Base-by-base conservation (phyloP, 2,113 vertebrate genomes). In the Calonectris borealis region DNA sequence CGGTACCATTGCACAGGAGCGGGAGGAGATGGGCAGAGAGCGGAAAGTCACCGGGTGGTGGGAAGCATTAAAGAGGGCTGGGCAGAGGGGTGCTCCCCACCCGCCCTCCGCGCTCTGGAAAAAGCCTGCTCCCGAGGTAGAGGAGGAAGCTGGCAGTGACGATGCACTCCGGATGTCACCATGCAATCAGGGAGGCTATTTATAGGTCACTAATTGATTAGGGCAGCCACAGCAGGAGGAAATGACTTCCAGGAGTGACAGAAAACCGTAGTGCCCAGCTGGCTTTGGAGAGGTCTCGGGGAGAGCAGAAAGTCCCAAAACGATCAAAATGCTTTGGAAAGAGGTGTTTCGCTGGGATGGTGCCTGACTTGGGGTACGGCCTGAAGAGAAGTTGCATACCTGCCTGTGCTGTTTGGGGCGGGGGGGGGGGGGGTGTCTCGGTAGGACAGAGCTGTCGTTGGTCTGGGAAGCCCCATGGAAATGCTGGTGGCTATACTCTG, bases 151-250 rank as follows among this genome's bases (percentile, higher is more conserved):
- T 62, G 80, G 69, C 8, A 3, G 54, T 18, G 76, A 60, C 32
- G n/a, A 49, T 58, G 57, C 0, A 6, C 58, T 88, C 73, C 9
- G 18, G 83, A 86, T 88, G 93, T 88, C 95, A 83, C 90, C 29
- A 4, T 95, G 96, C 84, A 87, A 91, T 94, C 92, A 88, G 68
- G 54, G 70, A 55, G 36, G 62, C 75, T 96, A 60, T 97, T 97
- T 94, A 88, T 92, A 95, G 90, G 72, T 86, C 10, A 6, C 19
- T 81, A 92, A 96, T 96, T 88, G 85, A 96, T 96, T 85, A 83
- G 86, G 93, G 71, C 68, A 31, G 94, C 26, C 83, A 72, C 76
- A 76, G 62, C 55, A 86, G 91, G 52, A 97, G 94, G 94, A 97
- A 97, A 96, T 87, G 40, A 73, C 83, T 95, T 95, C 90, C 46